Evolutionary conservation across 1,140 invertebrate species (phyloP).

Genomic region (Papilio dardanus): DNA sequence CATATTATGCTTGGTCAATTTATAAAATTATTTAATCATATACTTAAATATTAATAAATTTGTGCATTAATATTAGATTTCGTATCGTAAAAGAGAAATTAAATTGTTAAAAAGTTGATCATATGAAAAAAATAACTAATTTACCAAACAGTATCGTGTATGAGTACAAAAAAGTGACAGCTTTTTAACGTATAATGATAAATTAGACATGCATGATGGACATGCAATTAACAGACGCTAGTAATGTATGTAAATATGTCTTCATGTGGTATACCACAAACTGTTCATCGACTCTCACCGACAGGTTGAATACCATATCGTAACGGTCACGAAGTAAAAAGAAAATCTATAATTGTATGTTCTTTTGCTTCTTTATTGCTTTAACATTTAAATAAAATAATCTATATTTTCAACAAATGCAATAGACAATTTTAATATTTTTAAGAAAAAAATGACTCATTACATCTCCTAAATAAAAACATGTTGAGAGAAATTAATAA

Average conservation of each 20-base stretch:
- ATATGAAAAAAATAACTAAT: not conserved
- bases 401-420: not conserved
- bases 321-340: not conserved
- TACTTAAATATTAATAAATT: too few species aligned
- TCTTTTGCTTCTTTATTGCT: not conserved
- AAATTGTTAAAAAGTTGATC: not conserved
- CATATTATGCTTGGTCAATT: not conserved
- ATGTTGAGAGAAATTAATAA: too few species aligned
- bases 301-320: not conserved
- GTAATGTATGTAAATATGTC: constrained; percentile 11
- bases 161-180: not conserved
- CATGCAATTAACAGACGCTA: not conserved
- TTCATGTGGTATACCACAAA: constrained; percentile 14
- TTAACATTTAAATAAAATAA: not conserved
- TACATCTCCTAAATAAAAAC: too few species aligned
- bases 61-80: not conserved
- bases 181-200: not conserved
- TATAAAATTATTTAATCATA: not conserved
- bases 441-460: too few species aligned
- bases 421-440: not conserved
- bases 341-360: not conserved
- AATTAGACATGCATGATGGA: constrained; percentile 5
- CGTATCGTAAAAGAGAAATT: not conserved
- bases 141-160: not conserved
- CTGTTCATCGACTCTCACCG: constrained; percentile 1